Evolutionary conservation across 1,140 invertebrate species (phyloP).

Genomic region (Pogonus chalceus): DNA sequence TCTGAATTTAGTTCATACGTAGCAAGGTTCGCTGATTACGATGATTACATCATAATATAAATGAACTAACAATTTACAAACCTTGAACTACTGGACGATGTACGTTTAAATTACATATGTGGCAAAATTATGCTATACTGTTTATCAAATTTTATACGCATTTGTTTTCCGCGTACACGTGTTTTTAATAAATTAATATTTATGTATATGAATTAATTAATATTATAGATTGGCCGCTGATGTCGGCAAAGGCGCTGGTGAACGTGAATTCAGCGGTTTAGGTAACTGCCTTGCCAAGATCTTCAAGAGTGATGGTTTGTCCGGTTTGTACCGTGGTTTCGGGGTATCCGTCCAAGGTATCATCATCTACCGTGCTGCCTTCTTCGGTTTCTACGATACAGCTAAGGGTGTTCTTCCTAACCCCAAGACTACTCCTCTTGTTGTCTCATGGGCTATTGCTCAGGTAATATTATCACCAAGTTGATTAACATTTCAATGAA

Average conservation of each 20-base stretch:
- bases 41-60: no score
- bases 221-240: slow-evolving; percentile 63
- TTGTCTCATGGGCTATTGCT: slow-evolving; percentile 74
- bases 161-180: no score
- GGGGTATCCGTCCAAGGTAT: slow-evolving; percentile 83
- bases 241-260: slow-evolving; percentile 61
- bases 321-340: slow-evolving; percentile 83
- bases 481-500: background rate
- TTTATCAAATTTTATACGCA: no score
- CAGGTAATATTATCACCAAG: slow-evolving; percentile 42
- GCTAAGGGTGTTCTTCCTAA: slow-evolving; percentile 80
- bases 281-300: slow-evolving; percentile 76
- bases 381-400: slow-evolving; percentile 90
- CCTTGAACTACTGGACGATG: no score
- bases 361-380: slow-evolving; percentile 79
- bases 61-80: no score
- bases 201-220: slow-evolving; percentile 13
- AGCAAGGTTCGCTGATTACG: no score
- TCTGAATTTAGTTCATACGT: no score
- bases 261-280: slow-evolving; percentile 75
- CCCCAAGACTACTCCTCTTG: slow-evolving; percentile 66
- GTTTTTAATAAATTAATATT: no score
- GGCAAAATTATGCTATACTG: no score
- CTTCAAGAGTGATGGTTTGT: slow-evolving; percentile 68
- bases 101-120: no score